Evolutionary conservation across 2,888 invertebrate species (phyloP).

Genomic region (Agyllia agylla): DNA sequence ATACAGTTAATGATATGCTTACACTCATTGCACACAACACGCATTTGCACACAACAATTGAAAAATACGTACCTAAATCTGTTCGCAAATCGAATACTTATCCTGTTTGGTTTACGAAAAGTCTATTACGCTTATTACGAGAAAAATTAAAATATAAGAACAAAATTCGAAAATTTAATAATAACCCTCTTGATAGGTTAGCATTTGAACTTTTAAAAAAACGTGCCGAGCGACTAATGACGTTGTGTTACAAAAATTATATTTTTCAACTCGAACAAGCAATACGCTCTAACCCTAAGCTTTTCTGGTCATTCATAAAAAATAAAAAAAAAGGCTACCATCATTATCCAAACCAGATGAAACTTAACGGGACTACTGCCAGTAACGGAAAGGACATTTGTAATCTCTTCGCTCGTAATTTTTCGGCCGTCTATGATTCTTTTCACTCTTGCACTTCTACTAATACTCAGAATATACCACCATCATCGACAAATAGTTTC

Average conservation of each 20-base stretch:
- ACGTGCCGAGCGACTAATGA: neutral
- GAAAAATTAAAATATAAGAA: conserved; percentile 18
- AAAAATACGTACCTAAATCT: neutral
- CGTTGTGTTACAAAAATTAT: neutral
- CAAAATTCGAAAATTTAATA: conserved; percentile 5
- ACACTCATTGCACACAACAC: too few relatives aligned
- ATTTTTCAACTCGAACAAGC: neutral
- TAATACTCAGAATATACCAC: neutral
- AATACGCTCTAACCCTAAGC: neutral
- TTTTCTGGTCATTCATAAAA: neutral
- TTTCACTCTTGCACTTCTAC: neutral
- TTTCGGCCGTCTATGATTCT: neutral
- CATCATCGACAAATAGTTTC: neutral
- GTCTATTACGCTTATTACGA: neutral
- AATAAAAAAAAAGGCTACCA: neutral
- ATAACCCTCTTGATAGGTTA: neutral
- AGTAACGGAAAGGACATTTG: neutral
- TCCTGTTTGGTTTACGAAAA: neutral
- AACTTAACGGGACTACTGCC: neutral
- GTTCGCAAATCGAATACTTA: neutral
- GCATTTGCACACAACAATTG: neutral
- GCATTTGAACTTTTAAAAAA: neutral
- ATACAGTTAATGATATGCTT: neutral
- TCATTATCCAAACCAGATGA: neutral
- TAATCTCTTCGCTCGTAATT: neutral